Conservation (phyloP, 1,140 invertebrate genomes). For the Ladona fulva region DNA sequence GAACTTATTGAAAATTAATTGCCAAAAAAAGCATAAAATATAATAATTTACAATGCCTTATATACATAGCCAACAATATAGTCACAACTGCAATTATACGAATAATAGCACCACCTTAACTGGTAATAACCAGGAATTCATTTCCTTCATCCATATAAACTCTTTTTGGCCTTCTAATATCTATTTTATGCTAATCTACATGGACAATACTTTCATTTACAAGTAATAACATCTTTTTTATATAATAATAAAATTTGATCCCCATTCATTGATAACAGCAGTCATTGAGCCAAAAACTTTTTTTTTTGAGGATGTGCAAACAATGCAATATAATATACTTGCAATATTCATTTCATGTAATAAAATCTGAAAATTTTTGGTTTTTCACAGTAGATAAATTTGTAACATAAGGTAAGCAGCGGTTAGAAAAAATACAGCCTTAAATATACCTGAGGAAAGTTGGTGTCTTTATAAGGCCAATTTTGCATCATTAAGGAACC, state of each 20-base stretch:
- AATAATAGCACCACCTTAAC: neutral
- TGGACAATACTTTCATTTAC: neutral
- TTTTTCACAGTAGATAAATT: neutral
- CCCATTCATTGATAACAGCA: conserved; percentile 1
- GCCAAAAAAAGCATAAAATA: neutral
- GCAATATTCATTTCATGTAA: neutral
- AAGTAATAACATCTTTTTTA: neutral
- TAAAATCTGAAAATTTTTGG: neutral
- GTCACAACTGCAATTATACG: neutral
- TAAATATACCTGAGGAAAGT: neutral
- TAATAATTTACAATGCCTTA: neutral
- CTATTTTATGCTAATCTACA: neutral
- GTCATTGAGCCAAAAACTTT: neutral
- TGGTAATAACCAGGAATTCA: neutral
- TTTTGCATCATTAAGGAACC: neutral
- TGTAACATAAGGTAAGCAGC: neutral
- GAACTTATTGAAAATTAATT: neutral
- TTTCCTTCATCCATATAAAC: neutral
- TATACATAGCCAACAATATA: neutral
- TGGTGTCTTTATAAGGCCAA: neutral
- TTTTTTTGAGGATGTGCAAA: neutral
- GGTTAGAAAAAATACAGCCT: neutral
- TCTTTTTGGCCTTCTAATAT: neutral
- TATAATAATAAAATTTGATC: neutral
- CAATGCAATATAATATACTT: neutral